A percentile compares a stretch with the other conserved stretches of the same genome.
Conservation (phyloP, 2,113 vertebrate genomes). For the Phyllopteryx taeniolatus region DNA sequence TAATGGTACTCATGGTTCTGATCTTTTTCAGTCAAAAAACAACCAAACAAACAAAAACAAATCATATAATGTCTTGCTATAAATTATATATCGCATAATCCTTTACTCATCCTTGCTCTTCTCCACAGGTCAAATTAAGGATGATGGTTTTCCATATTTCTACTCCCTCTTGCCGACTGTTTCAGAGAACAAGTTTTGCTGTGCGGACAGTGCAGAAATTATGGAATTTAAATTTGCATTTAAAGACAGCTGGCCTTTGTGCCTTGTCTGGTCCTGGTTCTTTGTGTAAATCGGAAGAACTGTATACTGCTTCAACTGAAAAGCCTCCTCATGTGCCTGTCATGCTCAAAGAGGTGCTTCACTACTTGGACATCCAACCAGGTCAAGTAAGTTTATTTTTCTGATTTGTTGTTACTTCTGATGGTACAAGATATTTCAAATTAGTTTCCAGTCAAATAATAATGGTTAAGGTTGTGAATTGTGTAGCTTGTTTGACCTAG, state of each 20-base stretch:
- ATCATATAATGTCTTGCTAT: neutral
- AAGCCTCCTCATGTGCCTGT: conserved; percentile 60
- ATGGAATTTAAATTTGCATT: conserved; percentile 37
- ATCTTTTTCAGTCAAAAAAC: neutral
- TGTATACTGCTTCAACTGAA: conserved; percentile 22
- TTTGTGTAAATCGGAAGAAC: conserved; percentile 13
- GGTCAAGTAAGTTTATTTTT: conserved; percentile 56
- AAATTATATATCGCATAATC: neutral
- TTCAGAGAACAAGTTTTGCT: conserved; percentile 33
- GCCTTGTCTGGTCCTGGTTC: conserved; percentile 29
- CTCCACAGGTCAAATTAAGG: conserved; percentile 25
- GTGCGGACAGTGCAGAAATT: conserved; percentile 33
- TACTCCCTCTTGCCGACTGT: conserved; percentile 12
- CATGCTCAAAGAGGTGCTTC: conserved; percentile 67
- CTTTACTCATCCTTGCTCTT: neutral
- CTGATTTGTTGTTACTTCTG: conserved; percentile 6
- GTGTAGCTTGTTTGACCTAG: neutral
- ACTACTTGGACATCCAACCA: conserved; percentile 56
- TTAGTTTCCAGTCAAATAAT: neutral
- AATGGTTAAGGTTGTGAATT: neutral
- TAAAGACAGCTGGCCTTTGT: conserved; percentile 6
- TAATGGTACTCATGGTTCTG: neutral
- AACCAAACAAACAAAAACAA: neutral
- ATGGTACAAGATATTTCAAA: neutral
- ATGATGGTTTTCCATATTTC: conserved; percentile 34